These are phyloP conservation scores for Epirrita christyi DNA, from an alignment of 2,888 invertebrate genomes.

Conservation along the genomic window DNA sequence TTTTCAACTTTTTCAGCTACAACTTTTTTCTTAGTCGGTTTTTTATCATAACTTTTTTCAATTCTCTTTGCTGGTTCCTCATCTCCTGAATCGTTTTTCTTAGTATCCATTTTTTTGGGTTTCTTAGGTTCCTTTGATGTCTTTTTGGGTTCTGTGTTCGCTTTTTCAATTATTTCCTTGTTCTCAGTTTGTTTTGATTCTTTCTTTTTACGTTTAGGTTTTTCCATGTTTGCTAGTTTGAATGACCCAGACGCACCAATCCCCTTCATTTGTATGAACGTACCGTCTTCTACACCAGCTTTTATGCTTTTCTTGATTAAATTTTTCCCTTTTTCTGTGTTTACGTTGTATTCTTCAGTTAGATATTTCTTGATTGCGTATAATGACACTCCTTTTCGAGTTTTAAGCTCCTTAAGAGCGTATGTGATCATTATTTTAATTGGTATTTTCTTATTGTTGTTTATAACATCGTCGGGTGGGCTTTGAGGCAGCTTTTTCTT, in stretches of 20 bases:
- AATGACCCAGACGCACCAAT: constrained; percentile 71
- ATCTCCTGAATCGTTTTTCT: constrained; percentile 2
- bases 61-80: too few species aligned
- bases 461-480: constrained; percentile 44
- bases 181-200: constrained; percentile 34
- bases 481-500: constrained; percentile 44
- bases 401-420: constrained; percentile 59
- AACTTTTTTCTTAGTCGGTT: constrained; percentile 2
- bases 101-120: constrained; percentile 2
- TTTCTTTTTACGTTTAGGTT: constrained; percentile 41
- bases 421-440: constrained; percentile 67
- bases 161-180: constrained; percentile 22
- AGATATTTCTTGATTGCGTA: constrained; percentile 73
- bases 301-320: constrained; percentile 47
- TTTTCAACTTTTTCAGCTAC: constrained; percentile 10
- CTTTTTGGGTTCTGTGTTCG: neutral
- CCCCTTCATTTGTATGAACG: constrained; percentile 65
- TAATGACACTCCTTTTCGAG: constrained; percentile 67
- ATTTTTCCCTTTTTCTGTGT: constrained; percentile 57
- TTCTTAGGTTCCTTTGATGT: constrained; percentile 5
- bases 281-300: constrained; percentile 61
- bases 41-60: too few species aligned
- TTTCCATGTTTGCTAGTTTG: constrained; percentile 55
- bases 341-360: constrained; percentile 56
- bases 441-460: constrained; percentile 56